These are phyloP conservation scores for Anolis carolinensis DNA, from an alignment of 2,113 vertebrate species.

Conservation along the genomic window DNA sequence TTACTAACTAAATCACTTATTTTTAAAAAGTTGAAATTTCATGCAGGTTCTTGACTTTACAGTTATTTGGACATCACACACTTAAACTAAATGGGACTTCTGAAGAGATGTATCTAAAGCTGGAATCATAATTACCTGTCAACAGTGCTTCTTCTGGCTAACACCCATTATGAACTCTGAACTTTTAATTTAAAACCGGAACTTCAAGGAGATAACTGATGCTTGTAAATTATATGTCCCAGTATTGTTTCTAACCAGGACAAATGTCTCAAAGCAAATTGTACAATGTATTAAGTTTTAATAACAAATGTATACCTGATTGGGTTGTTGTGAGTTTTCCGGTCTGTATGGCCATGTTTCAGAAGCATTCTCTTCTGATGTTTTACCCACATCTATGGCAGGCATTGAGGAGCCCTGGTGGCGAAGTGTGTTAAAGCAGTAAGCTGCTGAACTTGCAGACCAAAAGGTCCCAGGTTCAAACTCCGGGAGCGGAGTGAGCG, in stretches of 20 bases:
- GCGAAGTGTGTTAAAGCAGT: too few species aligned
- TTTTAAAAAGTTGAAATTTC: background rate
- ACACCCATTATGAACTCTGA: background rate
- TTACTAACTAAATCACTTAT: background rate
- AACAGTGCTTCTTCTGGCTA: background rate
- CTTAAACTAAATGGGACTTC: background rate
- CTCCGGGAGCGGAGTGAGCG: too few species aligned
- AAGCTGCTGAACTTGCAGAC: too few species aligned
- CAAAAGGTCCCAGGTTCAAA: too few species aligned
- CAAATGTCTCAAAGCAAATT: background rate
- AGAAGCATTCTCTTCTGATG: too few species aligned
- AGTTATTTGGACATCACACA: background rate
- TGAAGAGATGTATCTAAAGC: background rate
- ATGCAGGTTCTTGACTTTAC: too few species aligned
- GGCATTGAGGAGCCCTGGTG: too few species aligned
- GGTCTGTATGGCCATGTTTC: too few species aligned
- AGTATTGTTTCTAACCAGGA: background rate
- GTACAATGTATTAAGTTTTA: background rate
- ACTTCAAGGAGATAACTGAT: background rate
- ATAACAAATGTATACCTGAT: background rate
- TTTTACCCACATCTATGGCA: too few species aligned
- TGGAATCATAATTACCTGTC: background rate
- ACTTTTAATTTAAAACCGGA: background rate
- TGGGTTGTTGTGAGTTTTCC: too few species aligned
- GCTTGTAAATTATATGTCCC: background rate